A percentile compares a stretch with the other conserved stretches of the same genome.
Evolutionary conservation across 23 tunicate species (phyloP).

Genomic region (Trididemnum nubilum): DNA sequence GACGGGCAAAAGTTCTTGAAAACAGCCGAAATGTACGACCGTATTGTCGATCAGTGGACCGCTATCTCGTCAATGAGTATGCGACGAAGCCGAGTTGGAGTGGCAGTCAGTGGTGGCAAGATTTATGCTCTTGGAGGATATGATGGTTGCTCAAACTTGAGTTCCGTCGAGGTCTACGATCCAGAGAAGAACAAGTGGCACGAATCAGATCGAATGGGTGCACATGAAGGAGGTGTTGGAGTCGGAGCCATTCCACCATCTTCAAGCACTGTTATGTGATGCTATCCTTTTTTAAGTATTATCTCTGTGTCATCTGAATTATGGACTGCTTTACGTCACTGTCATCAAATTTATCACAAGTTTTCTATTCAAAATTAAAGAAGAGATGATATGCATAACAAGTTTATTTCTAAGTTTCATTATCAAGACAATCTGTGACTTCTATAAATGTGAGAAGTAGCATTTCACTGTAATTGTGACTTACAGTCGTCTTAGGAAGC

Average conservation of each 20-base stretch:
- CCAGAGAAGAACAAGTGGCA: conserved; percentile 76
- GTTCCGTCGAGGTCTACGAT: conserved; percentile 84
- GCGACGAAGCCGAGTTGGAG: conserved; percentile 92
- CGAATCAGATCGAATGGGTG: conserved; percentile 71
- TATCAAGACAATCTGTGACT: no score
- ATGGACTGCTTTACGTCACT: no score
- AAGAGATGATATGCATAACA: no score
- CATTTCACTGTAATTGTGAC: no score
- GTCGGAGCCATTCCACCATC: conserved; percentile 85
- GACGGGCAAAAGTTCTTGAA: conserved; percentile 85
- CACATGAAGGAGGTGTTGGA: conserved; percentile 99
- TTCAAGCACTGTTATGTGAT: no score
- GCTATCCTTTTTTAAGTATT: no score
- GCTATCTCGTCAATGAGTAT: conserved; percentile 69
- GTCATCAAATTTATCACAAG: no score
- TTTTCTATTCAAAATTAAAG: no score
- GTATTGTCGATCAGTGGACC: conserved; percentile 68
- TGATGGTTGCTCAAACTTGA: conserved; percentile 89
- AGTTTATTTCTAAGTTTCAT: no score
- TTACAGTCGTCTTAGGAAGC: no score
- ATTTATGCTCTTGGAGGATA: conserved; percentile 95
- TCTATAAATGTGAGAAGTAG: no score
- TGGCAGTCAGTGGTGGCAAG: conserved; percentile 77
- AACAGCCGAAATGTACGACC: conserved; percentile 81
- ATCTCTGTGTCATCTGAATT: no score